A percentile compares a stretch with the other conserved stretches of the same genome.
Evolutionary conservation across 2,888 invertebrate genomes (phyloP).

Genomic region (Tanypteryx hageni): DNA sequence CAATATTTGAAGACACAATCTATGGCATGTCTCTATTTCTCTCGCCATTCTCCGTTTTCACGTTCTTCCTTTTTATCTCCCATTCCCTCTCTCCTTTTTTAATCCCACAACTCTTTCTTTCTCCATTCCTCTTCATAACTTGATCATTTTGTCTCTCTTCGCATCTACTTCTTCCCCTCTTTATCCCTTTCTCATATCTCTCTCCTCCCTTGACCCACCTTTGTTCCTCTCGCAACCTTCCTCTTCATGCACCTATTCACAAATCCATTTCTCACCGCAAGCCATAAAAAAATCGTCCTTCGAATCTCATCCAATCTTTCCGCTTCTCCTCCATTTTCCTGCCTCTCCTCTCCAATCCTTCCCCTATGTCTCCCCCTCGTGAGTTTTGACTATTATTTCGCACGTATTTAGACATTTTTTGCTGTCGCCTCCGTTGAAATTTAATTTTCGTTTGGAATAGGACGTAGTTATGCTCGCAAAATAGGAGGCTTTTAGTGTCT

Average conservation of each 20-base stretch:
- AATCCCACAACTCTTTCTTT: neutral
- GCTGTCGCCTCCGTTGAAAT: too few relatives aligned
- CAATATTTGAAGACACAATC: neutral
- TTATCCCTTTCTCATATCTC: neutral
- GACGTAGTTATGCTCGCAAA: too few relatives aligned
- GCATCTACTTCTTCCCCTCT: neutral
- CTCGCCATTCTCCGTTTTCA: neutral
- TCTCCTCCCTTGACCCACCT: neutral
- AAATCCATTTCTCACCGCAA: slow-evolving; percentile 1
- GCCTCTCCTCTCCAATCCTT: neutral
- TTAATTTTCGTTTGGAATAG: too few relatives aligned
- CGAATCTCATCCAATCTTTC: neutral
- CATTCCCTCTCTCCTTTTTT: neutral
- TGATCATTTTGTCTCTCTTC: neutral
- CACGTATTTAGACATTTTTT: too few relatives aligned
- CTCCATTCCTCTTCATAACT: neutral
- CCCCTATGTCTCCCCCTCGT: neutral
- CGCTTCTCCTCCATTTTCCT: neutral
- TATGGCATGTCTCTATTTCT: neutral
- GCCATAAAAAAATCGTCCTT: neutral
- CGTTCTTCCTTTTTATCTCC: neutral
- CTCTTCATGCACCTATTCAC: neutral
- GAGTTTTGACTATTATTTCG: neutral
- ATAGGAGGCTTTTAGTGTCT: too few relatives aligned
- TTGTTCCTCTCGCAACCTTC: neutral